These are phyloP conservation scores for Pterostichus niger DNA, from an alignment of 2,888 invertebrate genomes.

Conservation along the genomic window DNA sequence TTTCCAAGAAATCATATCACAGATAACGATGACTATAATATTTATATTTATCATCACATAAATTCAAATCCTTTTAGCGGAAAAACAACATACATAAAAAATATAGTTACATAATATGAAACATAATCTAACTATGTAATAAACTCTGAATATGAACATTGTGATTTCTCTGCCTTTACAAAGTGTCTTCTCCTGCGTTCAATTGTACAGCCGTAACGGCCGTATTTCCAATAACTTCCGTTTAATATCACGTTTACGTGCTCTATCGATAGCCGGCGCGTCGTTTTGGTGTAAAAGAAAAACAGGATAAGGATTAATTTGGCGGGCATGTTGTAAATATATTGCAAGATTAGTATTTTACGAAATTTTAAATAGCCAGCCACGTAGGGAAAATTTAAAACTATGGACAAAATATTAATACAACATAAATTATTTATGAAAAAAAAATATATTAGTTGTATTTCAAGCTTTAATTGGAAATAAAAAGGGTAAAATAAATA, in stretches of 20 bases:
- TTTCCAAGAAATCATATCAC: neutral
- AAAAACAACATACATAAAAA: constrained; percentile 14
- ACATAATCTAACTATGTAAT: constrained; percentile 14
- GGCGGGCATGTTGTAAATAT: neutral
- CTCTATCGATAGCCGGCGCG: neutral
- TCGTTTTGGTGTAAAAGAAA: constrained; percentile 6
- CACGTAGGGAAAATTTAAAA: no score
- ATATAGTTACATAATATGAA: constrained; percentile 1
- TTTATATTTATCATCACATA: neutral
- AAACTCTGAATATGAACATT: constrained; percentile 24
- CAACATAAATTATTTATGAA: no score
- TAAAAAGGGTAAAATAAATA: no score
- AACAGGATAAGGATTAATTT: neutral
- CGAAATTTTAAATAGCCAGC: no score
- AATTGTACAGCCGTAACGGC: neutral
- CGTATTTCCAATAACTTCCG: constrained; percentile 35
- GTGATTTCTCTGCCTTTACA: neutral
- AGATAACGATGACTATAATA: neutral
- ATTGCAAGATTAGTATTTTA: no score
- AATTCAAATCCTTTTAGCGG: neutral
- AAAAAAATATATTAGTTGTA: no score
- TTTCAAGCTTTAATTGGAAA: no score
- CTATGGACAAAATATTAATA: no score
- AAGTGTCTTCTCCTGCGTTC: constrained; percentile 4
- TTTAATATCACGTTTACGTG: constrained; percentile 46